Base-by-base conservation (phyloP, 2,888 invertebrate genomes). In the Chalcis sispes region DNA sequence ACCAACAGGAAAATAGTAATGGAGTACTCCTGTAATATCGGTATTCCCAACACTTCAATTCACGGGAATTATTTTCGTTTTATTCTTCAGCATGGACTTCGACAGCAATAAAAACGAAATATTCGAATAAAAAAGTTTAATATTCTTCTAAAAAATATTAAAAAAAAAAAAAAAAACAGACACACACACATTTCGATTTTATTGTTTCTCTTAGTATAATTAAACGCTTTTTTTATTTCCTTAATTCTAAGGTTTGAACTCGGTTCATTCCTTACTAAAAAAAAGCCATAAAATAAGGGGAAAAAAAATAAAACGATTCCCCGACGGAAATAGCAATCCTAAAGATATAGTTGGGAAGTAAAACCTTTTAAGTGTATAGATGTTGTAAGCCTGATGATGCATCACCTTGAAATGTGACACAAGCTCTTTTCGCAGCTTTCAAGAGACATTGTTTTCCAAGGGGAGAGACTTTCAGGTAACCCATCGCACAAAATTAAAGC, bases 401-500 rank as follows among this genome's bases (percentile, higher is more conserved):
- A 56, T n/a, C 56, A 56, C n/a, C n/a, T 40, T 40, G 40, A 40
- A 59, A 40, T 13, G 20, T 61, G 40, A 23, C 59, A 59, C 40
- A 40, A 42, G 59, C 15, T 23, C 40, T 36, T 61, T 46, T n/a
- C 7, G 15, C 10, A n/a, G 32, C n/a, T 20, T 27, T 15, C n/a
- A n/a, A n/a, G 46, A n/a, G 27, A 66, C 25, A 36, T 50, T 50
- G 32, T 36, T 65, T 50, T 50, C 40, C n/a, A n/a, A n/a, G n/a
- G n/a, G n/a, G n/a, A n/a, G 36, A n/a, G 25, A 46, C 18, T 48
- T 27, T 54, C 56, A 56, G 13, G 20, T 0, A 15, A 48, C 15
- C 48, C 59, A 40, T 61, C 32, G n/a, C 4, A 10, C 25, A 48
- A 61, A 61, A 70, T 70, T 70, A 56, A 70, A 59, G 50, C 29